Evolutionary conservation across 2,888 invertebrate species (phyloP), one percentile per base, ranked within the genome.

Genomic region (Pseudoips prasinana): DNA sequence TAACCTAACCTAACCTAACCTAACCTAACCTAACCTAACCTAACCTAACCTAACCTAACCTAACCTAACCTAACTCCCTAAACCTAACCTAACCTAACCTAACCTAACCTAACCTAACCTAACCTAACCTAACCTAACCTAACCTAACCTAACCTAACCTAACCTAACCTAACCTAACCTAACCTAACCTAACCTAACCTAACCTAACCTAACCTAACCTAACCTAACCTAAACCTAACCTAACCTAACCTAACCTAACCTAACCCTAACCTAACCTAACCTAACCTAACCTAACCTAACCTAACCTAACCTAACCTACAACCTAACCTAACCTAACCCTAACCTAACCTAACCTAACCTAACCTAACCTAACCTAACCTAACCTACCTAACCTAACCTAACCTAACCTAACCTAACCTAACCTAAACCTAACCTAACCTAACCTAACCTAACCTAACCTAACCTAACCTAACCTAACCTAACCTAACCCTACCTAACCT

Each of bases 361-460:
- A 43, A 43, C 43, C 43, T 39, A 39, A 43, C 43, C 43, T 36
- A 38, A 38, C 37, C 37, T 32, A 38, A 44, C 39, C 36, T 37
- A 39, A 42, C 46, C 41, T 42, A 46, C 46, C 46, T 46, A 33
- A 26, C 26, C 26, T 26, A 26, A 33, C 26, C 33, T 22, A 33
- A 33, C 33, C 33, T 33, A 33, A 33, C 26, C 33, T 26, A 26
- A 33, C 26, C 31, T 20, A 25, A 33, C 25, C 33, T 25, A 25
- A 33, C 33, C 26, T 33, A 33, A 36, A 33, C 33, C 26, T 22
- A 46, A 46, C 45, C 45, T 40, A 40, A 45, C 40, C 45, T 45
- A 46, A 42, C 46, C 45, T 39, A 37, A 46, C 39, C 39, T 42
- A 42, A 40, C 46, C 46, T 47, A 43, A 40, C 46, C 43, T 40